Evolutionary conservation across 2,797 vertebrate genomes (phyloP).

Genomic region (Peromyscus attwateri): DNA sequence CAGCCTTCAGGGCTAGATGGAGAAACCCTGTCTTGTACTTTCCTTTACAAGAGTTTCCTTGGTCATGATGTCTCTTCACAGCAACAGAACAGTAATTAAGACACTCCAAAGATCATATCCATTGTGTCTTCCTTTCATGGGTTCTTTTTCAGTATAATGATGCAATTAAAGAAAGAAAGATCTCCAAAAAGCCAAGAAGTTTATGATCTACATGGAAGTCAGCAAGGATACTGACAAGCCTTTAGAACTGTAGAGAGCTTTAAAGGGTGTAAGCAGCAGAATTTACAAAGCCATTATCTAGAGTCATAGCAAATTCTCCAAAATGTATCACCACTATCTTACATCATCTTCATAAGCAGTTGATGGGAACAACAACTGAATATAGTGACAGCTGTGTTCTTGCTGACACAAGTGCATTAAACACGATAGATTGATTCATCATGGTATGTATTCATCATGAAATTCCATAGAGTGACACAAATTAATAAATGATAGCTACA

Average conservation of each 20-base stretch:
- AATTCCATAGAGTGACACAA: background rate
- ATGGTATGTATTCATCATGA: background rate
- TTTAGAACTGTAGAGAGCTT: conserved; percentile 47
- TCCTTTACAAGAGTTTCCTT: background rate
- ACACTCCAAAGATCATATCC: background rate
- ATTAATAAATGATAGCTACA: background rate
- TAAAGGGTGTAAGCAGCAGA: conserved; percentile 21
- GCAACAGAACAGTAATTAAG: background rate
- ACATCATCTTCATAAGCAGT: background rate
- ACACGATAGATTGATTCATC: background rate
- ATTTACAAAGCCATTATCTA: background rate
- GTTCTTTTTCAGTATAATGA: background rate
- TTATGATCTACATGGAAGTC: background rate
- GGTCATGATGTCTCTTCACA: background rate
- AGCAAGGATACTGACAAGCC: conserved; percentile 6
- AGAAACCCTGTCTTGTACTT: background rate
- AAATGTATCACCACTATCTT: background rate
- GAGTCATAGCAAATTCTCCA: conserved; percentile 20
- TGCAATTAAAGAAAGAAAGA: background rate
- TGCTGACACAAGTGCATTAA: background rate
- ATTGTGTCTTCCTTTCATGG: background rate
- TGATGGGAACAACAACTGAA: conserved; percentile 1
- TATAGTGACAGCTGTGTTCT: background rate
- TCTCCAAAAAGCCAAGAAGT: background rate
- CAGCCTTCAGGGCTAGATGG: too few species aligned